phyloP scores from a whole-genome alignment of 1,140 invertebrate genomes.

The Aphelenchoides besseyi region DNA sequence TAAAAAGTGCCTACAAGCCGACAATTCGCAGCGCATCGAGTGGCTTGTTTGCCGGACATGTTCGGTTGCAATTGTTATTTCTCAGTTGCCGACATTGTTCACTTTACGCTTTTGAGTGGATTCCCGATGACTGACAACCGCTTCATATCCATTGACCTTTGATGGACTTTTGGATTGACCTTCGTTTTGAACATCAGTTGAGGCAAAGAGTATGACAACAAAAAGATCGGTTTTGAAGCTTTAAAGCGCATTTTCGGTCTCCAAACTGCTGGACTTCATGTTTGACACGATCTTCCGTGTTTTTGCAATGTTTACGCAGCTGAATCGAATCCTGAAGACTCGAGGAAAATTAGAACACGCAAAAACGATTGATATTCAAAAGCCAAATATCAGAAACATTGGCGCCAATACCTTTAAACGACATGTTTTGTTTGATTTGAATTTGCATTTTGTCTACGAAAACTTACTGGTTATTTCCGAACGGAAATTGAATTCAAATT shows the following conservation, averaged over 20 bases:
- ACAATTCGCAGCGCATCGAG: constrained; percentile 2
- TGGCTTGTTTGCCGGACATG: not conserved
- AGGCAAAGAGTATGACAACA: too few species aligned
- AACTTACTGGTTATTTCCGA: not conserved
- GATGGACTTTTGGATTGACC: too few species aligned
- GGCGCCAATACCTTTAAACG: too few species aligned
- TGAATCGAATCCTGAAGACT: not conserved
- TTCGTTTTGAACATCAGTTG: too few species aligned
- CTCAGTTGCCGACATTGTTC: too few species aligned
- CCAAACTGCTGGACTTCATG: not conserved
- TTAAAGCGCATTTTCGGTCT: not conserved
- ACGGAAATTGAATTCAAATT: not conserved
- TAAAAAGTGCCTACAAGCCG: not conserved
- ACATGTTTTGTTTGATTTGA: not conserved
- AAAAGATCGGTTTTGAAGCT: too few species aligned
- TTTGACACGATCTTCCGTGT: not conserved
- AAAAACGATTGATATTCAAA: not conserved
- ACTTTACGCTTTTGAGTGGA: too few species aligned
- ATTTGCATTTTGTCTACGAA: not conserved
- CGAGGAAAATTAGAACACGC: not conserved
- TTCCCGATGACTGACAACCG: too few species aligned
- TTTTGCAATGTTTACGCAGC: not conserved
- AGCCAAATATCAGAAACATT: too few species aligned
- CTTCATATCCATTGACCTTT: too few species aligned
- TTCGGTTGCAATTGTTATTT: not conserved